Base-by-base conservation (phyloP, 2,888 invertebrate species). In the Hylaea fasciaria region DNA sequence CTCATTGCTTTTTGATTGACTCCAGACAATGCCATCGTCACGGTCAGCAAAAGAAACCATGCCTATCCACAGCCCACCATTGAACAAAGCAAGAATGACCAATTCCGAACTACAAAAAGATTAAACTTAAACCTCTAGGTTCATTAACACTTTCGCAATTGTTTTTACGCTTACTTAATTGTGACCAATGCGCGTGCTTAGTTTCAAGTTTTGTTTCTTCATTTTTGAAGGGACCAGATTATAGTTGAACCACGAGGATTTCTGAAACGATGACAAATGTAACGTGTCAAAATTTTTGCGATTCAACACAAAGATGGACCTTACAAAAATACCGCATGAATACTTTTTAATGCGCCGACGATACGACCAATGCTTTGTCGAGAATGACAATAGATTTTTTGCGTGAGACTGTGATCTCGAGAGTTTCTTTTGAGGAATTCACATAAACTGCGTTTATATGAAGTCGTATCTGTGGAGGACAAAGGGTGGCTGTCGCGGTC, bases 291-390 rank as follows among this genome's bases (percentile, higher is more conserved):
- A 83, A 88, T 88, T 81, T n/a, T 73, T 77, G 80, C 82, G 73
- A 86, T 85, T 79, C 72, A 64, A 77, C 81, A 87, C 84, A 89
- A 88, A 76, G 78, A 78, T 79, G 83, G 84, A 85, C 83, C 79
- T 79, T 78, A 86, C 82, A 88, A 88, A 81, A 83, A 85, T 86
- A 89, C 89, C 89, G 86, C 89, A 88, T 91, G 91, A 91, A 92
- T 92, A 89, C 91, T 91, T 91, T 92, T 92, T 92, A 91, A 92
- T 91, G 90, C 80, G 90, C 88, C 89, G 90, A 83, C 85, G 91
- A 91, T 92, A 91, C 91, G 90, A 86, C 91, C 89, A 88, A 83
- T 83, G 80, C 78, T 74, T 91, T 91, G 89, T 91, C 77, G 76
- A 71, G 68, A 57, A 74, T 78, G 73, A 90, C 89, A 91, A 91